Percentiles rank a stretch among this genome's conserved stretches.
phyloP scores from a whole-genome alignment of 2,797 vertebrate genomes.

The Pteronotus mesoamericanus region DNA sequence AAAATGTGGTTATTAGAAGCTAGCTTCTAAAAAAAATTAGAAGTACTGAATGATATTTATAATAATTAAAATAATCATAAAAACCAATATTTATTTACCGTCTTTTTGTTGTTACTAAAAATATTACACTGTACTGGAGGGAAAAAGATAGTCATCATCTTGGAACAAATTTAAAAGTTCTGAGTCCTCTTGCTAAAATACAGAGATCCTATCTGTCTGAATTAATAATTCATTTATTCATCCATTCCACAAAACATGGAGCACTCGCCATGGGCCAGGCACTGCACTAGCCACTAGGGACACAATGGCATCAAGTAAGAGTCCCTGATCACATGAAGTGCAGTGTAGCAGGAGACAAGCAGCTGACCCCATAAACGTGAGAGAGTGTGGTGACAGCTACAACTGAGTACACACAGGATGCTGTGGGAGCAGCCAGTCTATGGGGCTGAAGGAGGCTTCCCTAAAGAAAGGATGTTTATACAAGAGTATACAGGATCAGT shows the following conservation, averaged over 20 bases:
- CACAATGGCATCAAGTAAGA: not conserved
- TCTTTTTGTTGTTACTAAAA: not conserved
- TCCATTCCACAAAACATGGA: not conserved
- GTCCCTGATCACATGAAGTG: not conserved
- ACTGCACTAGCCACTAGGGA: not conserved
- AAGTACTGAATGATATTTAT: not conserved
- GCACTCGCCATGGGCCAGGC: not conserved
- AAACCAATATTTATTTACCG: not conserved
- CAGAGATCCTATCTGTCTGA: not conserved
- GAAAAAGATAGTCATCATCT: not conserved
- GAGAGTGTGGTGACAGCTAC: not conserved
- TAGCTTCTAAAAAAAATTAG: not conserved
- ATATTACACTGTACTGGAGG: not conserved
- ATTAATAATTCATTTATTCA: not conserved
- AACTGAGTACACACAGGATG: not conserved
- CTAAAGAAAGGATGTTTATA: not conserved
- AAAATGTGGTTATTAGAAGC: conserved; percentile 3
- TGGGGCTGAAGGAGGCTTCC: not conserved
- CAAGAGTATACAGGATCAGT: not conserved
- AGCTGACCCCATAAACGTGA: not conserved
- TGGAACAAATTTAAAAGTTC: not conserved
- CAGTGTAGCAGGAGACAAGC: not conserved
- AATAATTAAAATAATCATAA: not conserved
- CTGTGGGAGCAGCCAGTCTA: too few species aligned
- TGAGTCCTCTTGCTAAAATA: not conserved